Evolutionary conservation across 2,797 vertebrate species (phyloP), one percentile per base, ranked within the genome.

Genomic region (Hypotaenidia okinawae): DNA sequence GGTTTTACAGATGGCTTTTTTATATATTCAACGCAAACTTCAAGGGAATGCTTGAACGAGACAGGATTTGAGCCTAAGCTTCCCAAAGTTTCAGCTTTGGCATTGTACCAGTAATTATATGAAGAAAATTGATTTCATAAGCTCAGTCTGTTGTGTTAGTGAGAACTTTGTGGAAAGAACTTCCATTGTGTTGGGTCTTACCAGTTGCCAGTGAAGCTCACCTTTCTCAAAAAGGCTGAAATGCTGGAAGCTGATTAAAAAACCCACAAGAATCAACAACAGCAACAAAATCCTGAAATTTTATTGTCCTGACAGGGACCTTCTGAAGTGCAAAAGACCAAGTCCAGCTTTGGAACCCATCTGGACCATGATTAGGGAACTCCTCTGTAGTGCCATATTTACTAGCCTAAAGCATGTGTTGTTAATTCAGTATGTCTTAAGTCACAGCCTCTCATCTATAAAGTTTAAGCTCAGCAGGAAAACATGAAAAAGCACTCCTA

Each of bases 21-120:
- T 97, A 96, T 76, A 96, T 90, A 80, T 92, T 97, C 85, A 77
- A 95, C 90, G 84, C 93, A 86, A 92, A 96, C 95, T 97, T 97
- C 95, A 97, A 95, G 91, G 89, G 81, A 94, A 94, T 95, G 90
- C 86, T 95, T 33, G 27, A 79, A 86, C 12, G 22, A 92, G 85
- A 90, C 76, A 88, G 92, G 94, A 97, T 96, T 97, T 97, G 95
- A 96, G 92, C 87, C 90, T 77, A 69, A 95, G 91, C 72, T 95
- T 93, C 76, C 78, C 84, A 41, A 73, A 90, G 78, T 87, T 95
- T 87, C 72, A 62, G 43, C 68, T 93, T 94, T 97, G 96, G 97
- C 95, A 94, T 96, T 72, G 62, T 47, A 95, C 90, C 91, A 58
- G 92, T 92, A 95, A 96, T 81, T 81, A 78, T 13, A 95, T 43